Percentiles rank a stretch among this genome's conserved stretches.
These are phyloP conservation scores for Aldrovandia affinis DNA, from an alignment of 2,797 vertebrate species.

Conservation along the genomic window DNA sequence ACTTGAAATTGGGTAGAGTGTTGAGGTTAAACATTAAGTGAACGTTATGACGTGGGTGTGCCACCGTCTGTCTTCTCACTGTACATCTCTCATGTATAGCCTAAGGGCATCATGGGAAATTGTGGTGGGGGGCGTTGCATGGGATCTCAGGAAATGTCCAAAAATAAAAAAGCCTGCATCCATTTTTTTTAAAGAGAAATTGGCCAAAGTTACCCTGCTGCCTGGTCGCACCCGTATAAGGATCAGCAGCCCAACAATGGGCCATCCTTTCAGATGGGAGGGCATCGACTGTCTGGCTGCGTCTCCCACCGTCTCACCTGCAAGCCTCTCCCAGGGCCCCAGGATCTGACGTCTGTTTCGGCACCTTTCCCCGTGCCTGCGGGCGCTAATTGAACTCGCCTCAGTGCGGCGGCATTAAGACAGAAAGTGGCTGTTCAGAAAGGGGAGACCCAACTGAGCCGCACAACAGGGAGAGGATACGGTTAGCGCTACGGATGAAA, in stretches of 20 bases:
- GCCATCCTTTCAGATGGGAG: neutral
- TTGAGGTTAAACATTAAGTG: neutral
- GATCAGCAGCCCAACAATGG: neutral
- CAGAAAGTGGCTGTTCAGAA: neutral
- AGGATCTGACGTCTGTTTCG: neutral
- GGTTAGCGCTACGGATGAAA: neutral
- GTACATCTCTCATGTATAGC: neutral
- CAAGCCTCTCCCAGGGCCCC: neutral
- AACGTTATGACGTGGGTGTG: neutral
- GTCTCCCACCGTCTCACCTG: neutral
- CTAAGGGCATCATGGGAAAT: no score
- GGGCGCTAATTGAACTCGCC: neutral
- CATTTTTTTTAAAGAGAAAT: neutral
- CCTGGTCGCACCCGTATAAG: neutral
- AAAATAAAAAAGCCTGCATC: neutral
- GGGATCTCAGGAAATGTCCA: neutral
- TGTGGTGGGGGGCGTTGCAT: no score
- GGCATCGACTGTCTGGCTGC: no score
- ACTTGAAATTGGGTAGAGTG: neutral
- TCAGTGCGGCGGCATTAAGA: neutral
- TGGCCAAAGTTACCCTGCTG: no score
- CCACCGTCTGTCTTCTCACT: neutral
- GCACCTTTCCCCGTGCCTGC: neutral
- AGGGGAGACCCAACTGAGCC: neutral
- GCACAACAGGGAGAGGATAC: neutral